Conservation (phyloP, 2,888 invertebrate genomes). For the Celastrina argiolus region DNA sequence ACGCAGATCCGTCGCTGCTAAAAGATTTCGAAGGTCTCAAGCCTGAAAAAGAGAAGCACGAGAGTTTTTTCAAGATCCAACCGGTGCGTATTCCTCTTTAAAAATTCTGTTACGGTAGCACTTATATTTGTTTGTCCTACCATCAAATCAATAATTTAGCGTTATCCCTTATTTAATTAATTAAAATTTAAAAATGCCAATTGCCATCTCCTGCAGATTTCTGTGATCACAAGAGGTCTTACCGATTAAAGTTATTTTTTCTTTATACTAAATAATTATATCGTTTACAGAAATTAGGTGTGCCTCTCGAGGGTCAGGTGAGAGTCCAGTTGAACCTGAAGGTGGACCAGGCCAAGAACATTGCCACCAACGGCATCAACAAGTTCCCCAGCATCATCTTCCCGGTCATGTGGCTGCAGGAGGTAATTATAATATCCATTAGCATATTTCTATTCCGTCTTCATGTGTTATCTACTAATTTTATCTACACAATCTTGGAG, state of each 20-base stretch:
- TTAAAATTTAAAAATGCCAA: no score
- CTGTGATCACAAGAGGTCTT: no score
- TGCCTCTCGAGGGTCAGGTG: slow-evolving; percentile 88
- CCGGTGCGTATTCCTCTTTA: slow-evolving; percentile 77
- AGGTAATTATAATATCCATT: slow-evolving; percentile 69
- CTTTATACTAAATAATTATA: no score
- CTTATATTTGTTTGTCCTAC: no score
- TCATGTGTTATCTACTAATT: no score
- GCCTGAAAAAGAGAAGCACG: slow-evolving; percentile 83
- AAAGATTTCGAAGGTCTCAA: slow-evolving; percentile 84
- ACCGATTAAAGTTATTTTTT: no score
- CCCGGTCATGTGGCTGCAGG: slow-evolving; percentile 93
- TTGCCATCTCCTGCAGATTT: no score
- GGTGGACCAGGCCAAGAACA: slow-evolving; percentile 84
- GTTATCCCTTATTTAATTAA: no score
- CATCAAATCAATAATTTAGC: no score
- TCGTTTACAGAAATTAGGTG: slow-evolving; percentile 86
- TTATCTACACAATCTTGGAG: no score
- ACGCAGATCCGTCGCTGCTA: slow-evolving; percentile 83
- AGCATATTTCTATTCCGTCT: background rate
- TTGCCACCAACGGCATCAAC: slow-evolving; percentile 80
- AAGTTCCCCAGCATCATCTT: slow-evolving; percentile 89
- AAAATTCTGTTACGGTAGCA: no score
- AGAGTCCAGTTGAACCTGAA: slow-evolving; percentile 89
- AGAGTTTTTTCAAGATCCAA: slow-evolving; percentile 90